Evolutionary conservation across 2,797 vertebrate genomes (phyloP), one percentile per base, ranked within the genome.

Genomic region (Kryptopterus vitreolus): DNA sequence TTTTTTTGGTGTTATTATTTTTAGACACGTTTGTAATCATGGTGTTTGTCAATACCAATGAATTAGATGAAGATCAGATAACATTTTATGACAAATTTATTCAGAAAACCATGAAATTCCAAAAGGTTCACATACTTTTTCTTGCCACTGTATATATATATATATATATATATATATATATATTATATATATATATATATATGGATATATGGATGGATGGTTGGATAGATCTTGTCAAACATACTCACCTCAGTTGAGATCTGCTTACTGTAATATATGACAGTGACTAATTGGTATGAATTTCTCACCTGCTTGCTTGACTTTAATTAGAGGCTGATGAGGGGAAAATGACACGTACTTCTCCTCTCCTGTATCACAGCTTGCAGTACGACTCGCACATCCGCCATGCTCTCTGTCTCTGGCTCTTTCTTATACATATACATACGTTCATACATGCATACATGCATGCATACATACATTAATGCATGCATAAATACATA

Each of bases 291-390:
- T 85, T 80, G 71, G 62, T 53, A 7, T 77, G 24, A 82, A 57
- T 50, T 70, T 82, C 73, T 77, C 77, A 82, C 77, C 75, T 46
- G 58, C 69, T 77, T 70, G 31, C 66, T 69, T 26, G 53, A 58
- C 43, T 58, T 73, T 83, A 80, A 81, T 85, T 79, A 81, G 79
- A 61, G 48, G n/a, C 75, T 82, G 68, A 82, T 76, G 62, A 66
- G 52, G 35, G n/a, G 77, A 79, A 58, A 81, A 82, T 76, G 70
- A 43, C 68, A 77, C 63, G 69, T 46, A 58, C 24, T 70, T 33
- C 62, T 55, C 53, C 66, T 73, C 53, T 6, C 46, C 63, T 43
- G 50, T 71, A 58, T 50, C 77, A 46, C 80, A 78, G 75, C 55
- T 82, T 29, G 46, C 76, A 72, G 24, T 78, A 68, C 61, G 57